Evolutionary conservation across 2,113 vertebrate species (phyloP).

Genomic region (Sander vitreus): DNA sequence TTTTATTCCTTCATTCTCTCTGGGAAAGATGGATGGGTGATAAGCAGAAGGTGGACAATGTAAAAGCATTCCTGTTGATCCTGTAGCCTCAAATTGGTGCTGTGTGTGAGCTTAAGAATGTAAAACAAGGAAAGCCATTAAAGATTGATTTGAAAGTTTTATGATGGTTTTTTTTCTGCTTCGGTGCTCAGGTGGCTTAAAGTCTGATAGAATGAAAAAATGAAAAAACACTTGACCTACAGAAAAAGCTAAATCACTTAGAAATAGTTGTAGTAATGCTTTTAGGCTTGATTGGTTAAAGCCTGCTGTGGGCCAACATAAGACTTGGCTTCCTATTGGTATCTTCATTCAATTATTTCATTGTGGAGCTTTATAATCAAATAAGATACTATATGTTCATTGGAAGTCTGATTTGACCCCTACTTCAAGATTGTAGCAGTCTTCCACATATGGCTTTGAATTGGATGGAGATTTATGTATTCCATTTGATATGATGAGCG

Average conservation of each 20-base stretch:
- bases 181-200: conserved; percentile 13
- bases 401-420: conserved; percentile 58
- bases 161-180: conserved; percentile 15
- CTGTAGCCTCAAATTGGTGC: conserved; percentile 31
- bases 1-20: conserved; percentile 43
- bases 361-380: conserved; percentile 59
- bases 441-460: conserved; percentile 27
- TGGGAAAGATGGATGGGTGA: conserved; percentile 63
- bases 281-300: conserved; percentile 74
- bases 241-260: conserved; percentile 48
- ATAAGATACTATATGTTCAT: conserved; percentile 58
- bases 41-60: conserved; percentile 40
- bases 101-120: conserved; percentile 32
- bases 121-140: conserved; percentile 48
- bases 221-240: conserved; percentile 38
- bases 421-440: conserved; percentile 47
- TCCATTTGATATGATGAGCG: conserved; percentile 40
- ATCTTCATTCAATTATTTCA: conserved; percentile 70
- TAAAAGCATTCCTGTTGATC: conserved; percentile 69
- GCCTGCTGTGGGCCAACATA: conserved; percentile 19
- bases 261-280: conserved; percentile 62
- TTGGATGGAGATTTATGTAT: conserved; percentile 13
- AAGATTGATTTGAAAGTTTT: conserved; percentile 62
- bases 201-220: conserved; percentile 42
- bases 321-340: conserved; percentile 56